phyloP scores from a whole-genome alignment of 2,797 vertebrate species.

The Pangasius sanitwongsei region DNA sequence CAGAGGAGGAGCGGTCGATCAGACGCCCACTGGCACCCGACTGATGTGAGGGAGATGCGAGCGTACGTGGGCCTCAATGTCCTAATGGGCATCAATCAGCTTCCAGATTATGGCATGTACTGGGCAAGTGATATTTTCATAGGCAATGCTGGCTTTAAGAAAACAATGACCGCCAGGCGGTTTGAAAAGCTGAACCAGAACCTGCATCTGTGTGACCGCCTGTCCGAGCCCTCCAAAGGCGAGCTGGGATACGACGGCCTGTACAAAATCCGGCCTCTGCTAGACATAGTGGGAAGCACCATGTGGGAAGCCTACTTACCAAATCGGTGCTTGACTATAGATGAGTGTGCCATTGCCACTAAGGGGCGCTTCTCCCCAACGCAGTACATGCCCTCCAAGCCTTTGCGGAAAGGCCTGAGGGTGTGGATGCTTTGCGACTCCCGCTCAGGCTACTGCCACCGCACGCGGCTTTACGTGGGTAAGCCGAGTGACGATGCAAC shows the following conservation, averaged over 20 bases:
- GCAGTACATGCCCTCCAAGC: conserved; percentile 81
- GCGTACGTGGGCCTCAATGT: conserved; percentile 83
- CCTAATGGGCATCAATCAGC: conserved; percentile 85
- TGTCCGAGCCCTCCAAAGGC: conserved; percentile 73
- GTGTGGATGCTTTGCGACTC: conserved; percentile 86
- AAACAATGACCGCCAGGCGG: conserved; percentile 81
- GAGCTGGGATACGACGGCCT: conserved; percentile 80
- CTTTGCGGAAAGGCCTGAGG: conserved; percentile 79
- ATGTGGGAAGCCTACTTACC: conserved; percentile 81
- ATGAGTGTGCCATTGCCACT: conserved; percentile 74
- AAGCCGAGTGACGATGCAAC: conserved; percentile 69
- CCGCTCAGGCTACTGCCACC: conserved; percentile 82
- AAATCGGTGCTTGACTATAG: conserved; percentile 79
- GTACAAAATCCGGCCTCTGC: conserved; percentile 80
- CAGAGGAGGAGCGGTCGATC: conserved; percentile 80
- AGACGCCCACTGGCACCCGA: conserved; percentile 84
- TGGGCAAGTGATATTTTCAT: conserved; percentile 86
- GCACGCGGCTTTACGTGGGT: conserved; percentile 76
- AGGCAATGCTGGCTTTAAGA: conserved; percentile 83
- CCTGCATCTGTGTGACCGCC: conserved; percentile 80
- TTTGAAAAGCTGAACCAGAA: conserved; percentile 84
- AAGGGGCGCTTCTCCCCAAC: conserved; percentile 78
- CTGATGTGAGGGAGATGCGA: conserved; percentile 81
- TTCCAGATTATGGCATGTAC: conserved; percentile 83
- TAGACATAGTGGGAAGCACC: conserved; percentile 79